These are phyloP conservation scores for Toxonevra muliebris DNA, from an alignment of 2,888 invertebrate species.

Conservation along the genomic window DNA sequence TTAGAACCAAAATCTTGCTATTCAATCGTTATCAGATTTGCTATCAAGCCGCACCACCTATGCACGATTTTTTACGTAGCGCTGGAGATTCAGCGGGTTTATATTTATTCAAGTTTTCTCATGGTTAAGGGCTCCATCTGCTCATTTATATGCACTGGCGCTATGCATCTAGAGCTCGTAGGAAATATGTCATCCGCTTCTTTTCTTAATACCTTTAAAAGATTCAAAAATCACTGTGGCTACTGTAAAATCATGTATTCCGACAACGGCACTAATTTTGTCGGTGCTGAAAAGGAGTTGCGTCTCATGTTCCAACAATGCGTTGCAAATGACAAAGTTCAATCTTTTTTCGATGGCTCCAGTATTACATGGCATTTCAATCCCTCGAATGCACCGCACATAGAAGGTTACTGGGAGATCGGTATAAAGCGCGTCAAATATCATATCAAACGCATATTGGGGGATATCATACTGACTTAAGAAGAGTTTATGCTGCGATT, in stretches of 20 bases:
- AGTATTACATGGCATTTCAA: constrained; percentile 21
- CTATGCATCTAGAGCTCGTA: constrained; percentile 35
- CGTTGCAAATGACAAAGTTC: constrained; percentile 3
- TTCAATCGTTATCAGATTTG: no score
- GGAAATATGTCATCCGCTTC: constrained; percentile 22
- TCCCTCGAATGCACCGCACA: no score
- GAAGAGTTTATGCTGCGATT: constrained; percentile 28
- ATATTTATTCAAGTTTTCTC: constrained; percentile 1
- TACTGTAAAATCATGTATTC: constrained; percentile 26
- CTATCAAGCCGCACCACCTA: not conserved
- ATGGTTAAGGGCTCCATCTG: constrained; percentile 21
- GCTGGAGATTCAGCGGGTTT: constrained; percentile 19
- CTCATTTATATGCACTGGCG: constrained; percentile 25
- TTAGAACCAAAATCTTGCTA: no score
- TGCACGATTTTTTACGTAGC: constrained; percentile 7
- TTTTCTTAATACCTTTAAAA: constrained; percentile 29
- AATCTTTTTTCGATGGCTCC: constrained; percentile 8
- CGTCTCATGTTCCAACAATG: not conserved
- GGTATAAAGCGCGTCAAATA: constrained; percentile 26
- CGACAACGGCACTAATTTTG: constrained; percentile 31
- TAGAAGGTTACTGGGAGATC: constrained; percentile 30
- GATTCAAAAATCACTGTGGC: constrained; percentile 32
- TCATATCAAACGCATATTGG: constrained; percentile 22
- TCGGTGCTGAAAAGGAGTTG: constrained; percentile 22
- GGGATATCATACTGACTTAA: constrained; percentile 12